phyloP scores from a whole-genome alignment of 2,113 vertebrate species.

The Corydoras sp. region DNA sequence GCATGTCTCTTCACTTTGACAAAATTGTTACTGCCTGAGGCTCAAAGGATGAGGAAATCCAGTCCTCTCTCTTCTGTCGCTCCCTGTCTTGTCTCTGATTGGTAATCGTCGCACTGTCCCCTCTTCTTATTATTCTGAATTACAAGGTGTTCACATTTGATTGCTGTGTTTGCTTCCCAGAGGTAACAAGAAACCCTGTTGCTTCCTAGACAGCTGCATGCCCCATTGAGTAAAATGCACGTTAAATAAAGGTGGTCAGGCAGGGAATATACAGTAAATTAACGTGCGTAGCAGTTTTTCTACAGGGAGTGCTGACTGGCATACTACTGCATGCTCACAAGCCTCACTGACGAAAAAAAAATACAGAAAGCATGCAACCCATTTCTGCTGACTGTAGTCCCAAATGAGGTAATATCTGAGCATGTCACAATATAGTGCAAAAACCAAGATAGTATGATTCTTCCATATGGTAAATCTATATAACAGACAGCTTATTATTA shows the following conservation, averaged over 20 bases:
- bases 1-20: slow-evolving; percentile 14
- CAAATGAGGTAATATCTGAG: slow-evolving; percentile 1
- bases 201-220: slow-evolving; percentile 13
- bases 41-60: not conserved
- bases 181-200: slow-evolving; percentile 29
- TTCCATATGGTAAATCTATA: not conserved
- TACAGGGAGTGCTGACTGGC: slow-evolving; percentile 1
- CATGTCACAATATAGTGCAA: not conserved
- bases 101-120: slow-evolving; percentile 18
- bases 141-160: slow-evolving; percentile 32
- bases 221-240: slow-evolving; percentile 22
- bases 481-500: not conserved
- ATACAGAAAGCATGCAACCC: not conserved
- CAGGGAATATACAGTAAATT: slow-evolving; percentile 25
- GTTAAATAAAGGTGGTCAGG: slow-evolving; percentile 19
- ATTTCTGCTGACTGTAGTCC: slow-evolving; percentile 20
- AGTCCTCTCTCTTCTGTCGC: not conserved
- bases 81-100: slow-evolving; percentile 8
- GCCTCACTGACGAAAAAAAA: too few relatives aligned
- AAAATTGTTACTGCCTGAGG: slow-evolving; percentile 19
- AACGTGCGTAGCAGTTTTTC: not conserved
- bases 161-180: slow-evolving; percentile 31
- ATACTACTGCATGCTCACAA: not conserved
- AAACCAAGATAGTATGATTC: not conserved
- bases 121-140: slow-evolving; percentile 27